Percentiles rank a stretch among this genome's conserved stretches.
These are phyloP conservation scores for Todiramphus saurophagus DNA, from an alignment of 2,113 vertebrate species.

Conservation along the genomic window DNA sequence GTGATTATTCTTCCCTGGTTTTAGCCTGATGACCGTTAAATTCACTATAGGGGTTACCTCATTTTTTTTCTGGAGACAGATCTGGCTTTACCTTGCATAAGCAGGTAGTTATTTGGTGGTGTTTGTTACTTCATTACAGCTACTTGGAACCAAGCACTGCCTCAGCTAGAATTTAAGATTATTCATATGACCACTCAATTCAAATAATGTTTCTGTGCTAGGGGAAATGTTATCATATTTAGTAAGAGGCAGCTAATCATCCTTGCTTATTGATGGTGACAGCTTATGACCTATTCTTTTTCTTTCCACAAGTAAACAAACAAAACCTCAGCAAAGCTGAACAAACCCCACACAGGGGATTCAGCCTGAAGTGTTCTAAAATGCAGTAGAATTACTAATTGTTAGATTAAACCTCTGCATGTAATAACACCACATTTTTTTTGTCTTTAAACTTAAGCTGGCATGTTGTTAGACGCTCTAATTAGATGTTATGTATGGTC, in stretches of 20 bases:
- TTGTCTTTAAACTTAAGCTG: neutral
- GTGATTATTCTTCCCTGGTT: neutral
- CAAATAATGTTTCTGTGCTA: neutral
- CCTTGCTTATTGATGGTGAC: neutral
- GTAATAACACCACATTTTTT: neutral
- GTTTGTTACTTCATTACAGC: neutral
- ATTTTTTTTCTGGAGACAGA: neutral
- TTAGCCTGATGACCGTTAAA: neutral
- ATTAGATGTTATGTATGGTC: neutral
- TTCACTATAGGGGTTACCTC: neutral
- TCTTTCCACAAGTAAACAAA: neutral
- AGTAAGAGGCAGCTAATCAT: neutral
- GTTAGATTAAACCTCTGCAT: neutral
- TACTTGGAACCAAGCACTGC: neutral
- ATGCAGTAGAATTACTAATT: neutral
- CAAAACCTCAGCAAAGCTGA: neutral
- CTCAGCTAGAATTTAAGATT: neutral
- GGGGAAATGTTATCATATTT: neutral
- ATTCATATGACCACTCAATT: neutral
- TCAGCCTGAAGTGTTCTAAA: neutral
- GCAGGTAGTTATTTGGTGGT: neutral
- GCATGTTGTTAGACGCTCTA: neutral
- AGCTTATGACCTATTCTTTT: neutral
- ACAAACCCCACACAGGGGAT: neutral
- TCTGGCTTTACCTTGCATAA: neutral